Conservation (phyloP, 1,140 invertebrate species). For the Drosophila prosaltans region DNA sequence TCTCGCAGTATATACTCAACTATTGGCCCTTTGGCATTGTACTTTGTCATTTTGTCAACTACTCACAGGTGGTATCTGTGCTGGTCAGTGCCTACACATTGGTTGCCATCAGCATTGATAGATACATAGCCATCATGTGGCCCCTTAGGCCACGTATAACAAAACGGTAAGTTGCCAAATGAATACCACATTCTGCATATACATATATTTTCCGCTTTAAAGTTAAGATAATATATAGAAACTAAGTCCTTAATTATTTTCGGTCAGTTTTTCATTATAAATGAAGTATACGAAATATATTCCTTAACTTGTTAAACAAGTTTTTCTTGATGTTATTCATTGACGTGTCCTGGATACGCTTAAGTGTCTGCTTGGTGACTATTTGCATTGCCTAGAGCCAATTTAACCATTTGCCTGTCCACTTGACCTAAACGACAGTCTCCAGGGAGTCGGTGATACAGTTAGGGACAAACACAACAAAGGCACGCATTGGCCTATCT, state of each 20-base stretch:
- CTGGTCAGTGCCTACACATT: conserved; percentile 93
- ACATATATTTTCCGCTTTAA: no score
- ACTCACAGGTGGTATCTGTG: conserved; percentile 91
- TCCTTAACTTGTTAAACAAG: background rate
- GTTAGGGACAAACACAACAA: conserved; percentile 33
- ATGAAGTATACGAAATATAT: no score
- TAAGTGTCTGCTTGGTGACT: conserved; percentile 55
- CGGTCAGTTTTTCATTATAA: no score
- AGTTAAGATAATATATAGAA: no score
- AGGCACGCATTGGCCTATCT: conserved; percentile 28
- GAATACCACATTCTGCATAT: no score
- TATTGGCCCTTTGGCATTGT: conserved; percentile 93
- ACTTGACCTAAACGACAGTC: conserved; percentile 40
- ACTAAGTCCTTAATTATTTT: no score
- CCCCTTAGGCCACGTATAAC: conserved; percentile 91
- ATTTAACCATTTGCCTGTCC: conserved; percentile 37
- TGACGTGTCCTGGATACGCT: conserved; percentile 37
- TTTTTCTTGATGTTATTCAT: background rate
- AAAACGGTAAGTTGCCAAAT: conserved; percentile 84
- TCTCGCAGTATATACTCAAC: conserved; percentile 88
- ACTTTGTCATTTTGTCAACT: conserved; percentile 91
- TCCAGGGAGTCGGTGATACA: conserved; percentile 33
- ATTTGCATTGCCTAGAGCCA: conserved; percentile 58
- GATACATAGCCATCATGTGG: conserved; percentile 94
- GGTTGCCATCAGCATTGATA: conserved; percentile 93